A percentile compares a stretch with the other conserved stretches of the same genome.
These are phyloP conservation scores for Osmerus mordax DNA, from an alignment of 2,113 vertebrate species.

Conservation along the genomic window DNA sequence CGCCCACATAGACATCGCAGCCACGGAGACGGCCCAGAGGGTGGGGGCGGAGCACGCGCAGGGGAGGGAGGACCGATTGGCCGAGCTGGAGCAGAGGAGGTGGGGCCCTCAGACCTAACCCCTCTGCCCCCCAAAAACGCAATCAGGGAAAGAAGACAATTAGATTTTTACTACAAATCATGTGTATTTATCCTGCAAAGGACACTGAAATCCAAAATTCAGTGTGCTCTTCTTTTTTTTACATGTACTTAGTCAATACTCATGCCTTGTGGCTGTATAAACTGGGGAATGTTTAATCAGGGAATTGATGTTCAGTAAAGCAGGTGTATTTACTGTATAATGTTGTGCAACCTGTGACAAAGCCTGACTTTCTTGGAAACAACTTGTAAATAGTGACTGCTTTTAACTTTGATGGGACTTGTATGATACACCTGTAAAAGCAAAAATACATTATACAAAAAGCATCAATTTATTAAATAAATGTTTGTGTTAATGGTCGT, in stretches of 20 bases:
- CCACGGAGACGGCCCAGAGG: conserved; percentile 80
- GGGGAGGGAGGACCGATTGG: conserved; percentile 75
- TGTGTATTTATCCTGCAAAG: background rate
- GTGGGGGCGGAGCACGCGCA: conserved; percentile 78
- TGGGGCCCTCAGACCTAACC: conserved; percentile 69
- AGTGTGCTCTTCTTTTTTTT: background rate
- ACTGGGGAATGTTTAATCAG: too few relatives aligned
- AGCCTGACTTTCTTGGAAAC: background rate
- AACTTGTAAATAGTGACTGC: conserved; percentile 42
- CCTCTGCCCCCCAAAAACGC: background rate
- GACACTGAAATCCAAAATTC: conserved; percentile 15
- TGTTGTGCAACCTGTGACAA: background rate
- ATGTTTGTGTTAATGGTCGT: too few relatives aligned
- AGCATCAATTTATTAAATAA: too few relatives aligned
- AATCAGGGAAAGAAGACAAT: background rate
- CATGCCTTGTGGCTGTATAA: too few relatives aligned
- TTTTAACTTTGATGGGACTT: conserved; percentile 4
- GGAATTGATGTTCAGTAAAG: too few relatives aligned
- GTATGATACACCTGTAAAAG: too few relatives aligned
- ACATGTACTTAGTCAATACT: background rate
- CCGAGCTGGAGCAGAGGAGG: conserved; percentile 75
- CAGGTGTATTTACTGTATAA: too few relatives aligned
- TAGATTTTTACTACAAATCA: too few relatives aligned
- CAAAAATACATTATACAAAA: too few relatives aligned
- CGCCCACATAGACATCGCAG: conserved; percentile 78